Evolutionary conservation across 2,888 invertebrate genomes (phyloP).

Genomic region (Falcaria lacertinaria): DNA sequence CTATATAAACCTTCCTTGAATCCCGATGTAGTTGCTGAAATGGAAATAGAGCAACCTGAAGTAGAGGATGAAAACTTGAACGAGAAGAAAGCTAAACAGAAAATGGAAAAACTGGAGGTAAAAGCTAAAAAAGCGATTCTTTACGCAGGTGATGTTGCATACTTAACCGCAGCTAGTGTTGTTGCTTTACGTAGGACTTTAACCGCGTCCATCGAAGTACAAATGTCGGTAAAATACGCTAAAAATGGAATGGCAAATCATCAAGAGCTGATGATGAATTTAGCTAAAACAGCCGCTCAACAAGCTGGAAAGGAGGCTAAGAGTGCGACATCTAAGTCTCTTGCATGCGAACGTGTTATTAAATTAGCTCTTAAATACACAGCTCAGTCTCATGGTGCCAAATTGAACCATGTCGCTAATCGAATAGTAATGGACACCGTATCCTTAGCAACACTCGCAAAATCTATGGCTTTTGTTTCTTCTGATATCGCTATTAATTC

Average conservation of each 20-base stretch:
- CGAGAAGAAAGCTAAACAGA: conserved; percentile 58
- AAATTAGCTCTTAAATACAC: conserved; percentile 70
- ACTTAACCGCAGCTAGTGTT: conserved; percentile 68
- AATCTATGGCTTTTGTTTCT: conserved; percentile 72
- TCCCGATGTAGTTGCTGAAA: conserved; percentile 59
- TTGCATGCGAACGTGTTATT: conserved; percentile 64
- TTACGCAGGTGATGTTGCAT: conserved; percentile 73
- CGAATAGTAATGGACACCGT: conserved; percentile 70
- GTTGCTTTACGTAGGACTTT: conserved; percentile 69
- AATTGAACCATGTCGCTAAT: conserved; percentile 68
- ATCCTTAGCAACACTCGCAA: conserved; percentile 63
- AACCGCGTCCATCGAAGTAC: conserved; percentile 70
- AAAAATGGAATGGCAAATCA: conserved; percentile 71
- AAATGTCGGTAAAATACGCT: conserved; percentile 69
- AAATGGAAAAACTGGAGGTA: conserved; percentile 58
- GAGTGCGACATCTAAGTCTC: conserved; percentile 63
- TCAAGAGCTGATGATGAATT: conserved; percentile 73
- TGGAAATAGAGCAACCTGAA: conserved; percentile 63
- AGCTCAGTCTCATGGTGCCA: conserved; percentile 65
- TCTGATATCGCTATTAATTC: conserved; percentile 74
- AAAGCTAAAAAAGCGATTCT: conserved; percentile 73
- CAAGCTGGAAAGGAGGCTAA: conserved; percentile 74
- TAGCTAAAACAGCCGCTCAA: conserved; percentile 71
- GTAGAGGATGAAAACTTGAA: conserved; percentile 49
- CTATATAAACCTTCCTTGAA: conserved; percentile 45